phyloP scores from a whole-genome alignment of 2,888 invertebrate genomes.

The Phyllotreta cruciferae region DNA sequence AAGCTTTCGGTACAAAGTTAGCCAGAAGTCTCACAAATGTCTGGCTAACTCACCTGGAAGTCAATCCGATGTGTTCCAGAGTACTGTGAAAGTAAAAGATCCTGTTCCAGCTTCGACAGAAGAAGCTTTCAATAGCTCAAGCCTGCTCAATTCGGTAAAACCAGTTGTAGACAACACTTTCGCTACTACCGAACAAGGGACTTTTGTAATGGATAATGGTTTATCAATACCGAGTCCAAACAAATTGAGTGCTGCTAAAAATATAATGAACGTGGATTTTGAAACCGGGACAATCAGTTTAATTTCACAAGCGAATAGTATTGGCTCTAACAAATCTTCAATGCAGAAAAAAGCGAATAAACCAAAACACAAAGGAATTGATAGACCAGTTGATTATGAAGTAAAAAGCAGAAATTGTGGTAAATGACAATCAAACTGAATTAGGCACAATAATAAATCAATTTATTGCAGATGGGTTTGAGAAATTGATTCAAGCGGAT shows the following conservation, averaged over 20 bases:
- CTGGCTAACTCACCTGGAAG: constrained; percentile 69
- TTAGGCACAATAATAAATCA: neutral
- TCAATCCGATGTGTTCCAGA: constrained; percentile 13
- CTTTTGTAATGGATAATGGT: neutral
- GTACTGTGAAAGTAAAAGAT: neutral
- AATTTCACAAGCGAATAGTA: constrained; percentile 34
- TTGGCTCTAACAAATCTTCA: constrained; percentile 8
- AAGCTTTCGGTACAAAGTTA: constrained; percentile 85
- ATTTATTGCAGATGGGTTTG: constrained; percentile 32
- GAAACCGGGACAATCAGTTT: constrained; percentile 47
- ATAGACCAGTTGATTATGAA: neutral
- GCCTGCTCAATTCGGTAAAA: no score
- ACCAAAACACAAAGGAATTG: constrained; percentile 36
- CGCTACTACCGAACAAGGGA: neutral
- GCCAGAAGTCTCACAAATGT: constrained; percentile 84
- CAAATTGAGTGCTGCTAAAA: constrained; percentile 29
- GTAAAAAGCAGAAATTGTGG: neutral
- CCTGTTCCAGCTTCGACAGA: no score
- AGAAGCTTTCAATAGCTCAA: neutral
- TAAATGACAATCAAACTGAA: neutral
- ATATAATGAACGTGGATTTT: constrained; percentile 49
- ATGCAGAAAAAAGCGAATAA: constrained; percentile 36
- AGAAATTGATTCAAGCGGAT: constrained; percentile 29
- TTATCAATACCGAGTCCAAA: no score
- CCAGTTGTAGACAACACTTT: no score